Conservation (phyloP, 2,797 vertebrate genomes). For the Ptychadena robeensis region DNA sequence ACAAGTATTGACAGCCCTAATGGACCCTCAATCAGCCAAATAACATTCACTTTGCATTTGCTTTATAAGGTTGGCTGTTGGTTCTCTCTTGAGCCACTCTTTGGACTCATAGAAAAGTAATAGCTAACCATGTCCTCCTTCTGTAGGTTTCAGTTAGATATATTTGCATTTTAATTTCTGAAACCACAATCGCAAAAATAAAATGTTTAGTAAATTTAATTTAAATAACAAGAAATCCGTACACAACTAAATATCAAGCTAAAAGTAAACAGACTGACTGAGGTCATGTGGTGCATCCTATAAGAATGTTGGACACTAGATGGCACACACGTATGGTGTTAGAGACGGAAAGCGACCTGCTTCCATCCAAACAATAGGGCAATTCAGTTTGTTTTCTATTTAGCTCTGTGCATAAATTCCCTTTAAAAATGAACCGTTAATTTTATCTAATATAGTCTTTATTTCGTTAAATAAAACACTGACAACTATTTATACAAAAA, state of each 20-base stretch:
- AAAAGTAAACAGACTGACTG: not conserved
- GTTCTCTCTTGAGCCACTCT: too few species aligned
- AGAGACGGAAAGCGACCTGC: not conserved
- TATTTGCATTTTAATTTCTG: too few species aligned
- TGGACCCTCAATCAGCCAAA: too few species aligned
- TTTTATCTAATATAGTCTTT: not conserved
- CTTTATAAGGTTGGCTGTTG: too few species aligned
- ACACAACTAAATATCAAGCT: not conserved
- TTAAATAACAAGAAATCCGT: not conserved
- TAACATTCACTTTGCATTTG: too few species aligned
- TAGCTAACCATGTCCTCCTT: not conserved
- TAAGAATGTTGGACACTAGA: constrained; percentile 15
- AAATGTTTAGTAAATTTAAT: too few species aligned
- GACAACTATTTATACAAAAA: not conserved
- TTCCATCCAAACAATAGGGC: not conserved
- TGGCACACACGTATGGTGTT: constrained; percentile 40
- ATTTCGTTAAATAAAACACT: not conserved
- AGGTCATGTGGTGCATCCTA: not conserved
- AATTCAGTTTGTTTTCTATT: not conserved
- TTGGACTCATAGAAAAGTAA: not conserved
- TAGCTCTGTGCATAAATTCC: not conserved
- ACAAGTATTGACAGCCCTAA: too few species aligned
- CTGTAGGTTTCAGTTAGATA: too few species aligned
- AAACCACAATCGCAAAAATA: too few species aligned
- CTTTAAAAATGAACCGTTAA: not conserved